Evolutionary conservation across 2,797 vertebrate genomes (phyloP).

Genomic region (Neopelma chrysocephalum): DNA sequence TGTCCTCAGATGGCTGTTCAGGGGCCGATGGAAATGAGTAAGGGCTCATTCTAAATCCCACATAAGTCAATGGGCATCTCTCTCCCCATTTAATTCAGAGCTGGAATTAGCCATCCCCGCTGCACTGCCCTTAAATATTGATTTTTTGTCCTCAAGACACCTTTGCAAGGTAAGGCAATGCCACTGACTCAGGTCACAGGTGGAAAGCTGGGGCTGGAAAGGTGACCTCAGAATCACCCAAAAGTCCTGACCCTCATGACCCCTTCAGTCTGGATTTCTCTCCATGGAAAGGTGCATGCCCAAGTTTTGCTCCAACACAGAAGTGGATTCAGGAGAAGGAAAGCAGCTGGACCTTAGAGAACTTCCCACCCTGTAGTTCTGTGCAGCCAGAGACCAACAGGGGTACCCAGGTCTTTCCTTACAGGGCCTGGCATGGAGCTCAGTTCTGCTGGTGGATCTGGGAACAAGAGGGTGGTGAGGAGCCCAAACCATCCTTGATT

Average conservation of each 20-base stretch:
- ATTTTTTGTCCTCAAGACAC: conserved; percentile 52
- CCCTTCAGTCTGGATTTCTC: background rate
- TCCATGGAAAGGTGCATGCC: background rate
- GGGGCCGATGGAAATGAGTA: conserved; percentile 8
- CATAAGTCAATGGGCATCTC: conserved; percentile 50
- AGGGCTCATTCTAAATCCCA: conserved; percentile 34
- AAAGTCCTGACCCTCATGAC: background rate
- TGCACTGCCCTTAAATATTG: background rate
- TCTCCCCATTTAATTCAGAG: conserved; percentile 9
- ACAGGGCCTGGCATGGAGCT: background rate
- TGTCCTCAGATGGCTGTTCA: conserved; percentile 51
- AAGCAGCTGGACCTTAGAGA: background rate
- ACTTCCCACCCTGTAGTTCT: background rate
- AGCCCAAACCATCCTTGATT: background rate
- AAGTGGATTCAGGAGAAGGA: background rate
- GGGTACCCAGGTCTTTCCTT: background rate
- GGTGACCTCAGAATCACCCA: background rate
- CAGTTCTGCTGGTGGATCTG: background rate
- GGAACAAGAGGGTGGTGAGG: background rate
- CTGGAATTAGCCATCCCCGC: conserved; percentile 29
- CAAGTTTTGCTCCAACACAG: background rate
- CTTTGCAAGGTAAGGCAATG: conserved; percentile 1
- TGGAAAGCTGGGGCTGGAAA: background rate
- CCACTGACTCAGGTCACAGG: background rate
- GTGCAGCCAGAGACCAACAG: background rate